Conservation (phyloP, 2,888 invertebrate species). For the Dorcus parallelipipedus region DNA sequence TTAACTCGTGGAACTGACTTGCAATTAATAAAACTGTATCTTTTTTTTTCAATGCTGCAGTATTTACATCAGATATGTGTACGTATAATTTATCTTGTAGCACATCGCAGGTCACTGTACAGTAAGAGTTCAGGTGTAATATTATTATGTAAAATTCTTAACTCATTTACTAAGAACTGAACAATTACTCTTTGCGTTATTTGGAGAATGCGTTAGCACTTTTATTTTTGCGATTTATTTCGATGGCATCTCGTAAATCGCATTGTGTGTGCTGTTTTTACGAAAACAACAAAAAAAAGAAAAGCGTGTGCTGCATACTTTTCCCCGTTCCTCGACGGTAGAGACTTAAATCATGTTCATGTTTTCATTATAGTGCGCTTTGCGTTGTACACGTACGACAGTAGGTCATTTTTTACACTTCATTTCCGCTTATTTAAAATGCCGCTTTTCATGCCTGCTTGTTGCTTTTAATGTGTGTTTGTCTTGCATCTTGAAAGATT, state of each 20-base stretch:
- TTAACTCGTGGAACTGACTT: too few relatives aligned
- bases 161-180: slow-evolving; percentile 5
- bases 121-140: slow-evolving; percentile 32
- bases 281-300: too few relatives aligned
- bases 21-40: neutral
- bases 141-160: slow-evolving; percentile 7
- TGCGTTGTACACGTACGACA: too few relatives aligned
- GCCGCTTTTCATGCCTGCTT: too few relatives aligned
- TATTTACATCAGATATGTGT: slow-evolving; percentile 59
- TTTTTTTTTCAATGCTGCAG: slow-evolving; percentile 41
- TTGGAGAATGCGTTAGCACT: neutral
- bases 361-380: too few relatives aligned
- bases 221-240: slow-evolving; percentile 5
- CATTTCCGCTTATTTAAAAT: too few relatives aligned
- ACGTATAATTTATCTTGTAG: slow-evolving; percentile 37
- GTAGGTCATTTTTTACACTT: too few relatives aligned
- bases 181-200: slow-evolving; percentile 3
- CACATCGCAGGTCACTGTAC: slow-evolving; percentile 29
- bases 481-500: neutral
- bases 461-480: neutral
- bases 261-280: too few relatives aligned
- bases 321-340: too few relatives aligned
- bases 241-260: neutral
- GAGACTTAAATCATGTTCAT: too few relatives aligned
- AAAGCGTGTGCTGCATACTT: too few relatives aligned